phyloP scores from a whole-genome alignment of 2,113 vertebrate genomes.

The Chlorodrepanis virens region DNA sequence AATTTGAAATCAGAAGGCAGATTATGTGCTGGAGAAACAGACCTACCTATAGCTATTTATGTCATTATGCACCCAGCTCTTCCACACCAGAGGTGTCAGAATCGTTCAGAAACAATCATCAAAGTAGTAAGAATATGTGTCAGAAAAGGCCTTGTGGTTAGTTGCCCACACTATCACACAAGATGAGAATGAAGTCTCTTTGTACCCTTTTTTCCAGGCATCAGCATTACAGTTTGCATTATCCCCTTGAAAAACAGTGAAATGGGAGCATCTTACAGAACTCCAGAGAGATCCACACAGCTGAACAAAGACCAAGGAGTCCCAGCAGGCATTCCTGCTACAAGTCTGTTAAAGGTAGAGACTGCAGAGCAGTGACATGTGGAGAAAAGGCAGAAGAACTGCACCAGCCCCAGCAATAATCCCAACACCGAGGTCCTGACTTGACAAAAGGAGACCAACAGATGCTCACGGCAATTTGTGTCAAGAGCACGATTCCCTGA shows the following conservation, averaged over 20 bases:
- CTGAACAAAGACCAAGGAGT: background rate
- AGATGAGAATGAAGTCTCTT: background rate
- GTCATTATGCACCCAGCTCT: background rate
- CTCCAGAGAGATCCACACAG: background rate
- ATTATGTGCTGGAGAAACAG: background rate
- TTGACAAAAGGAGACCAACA: background rate
- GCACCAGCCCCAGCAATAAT: background rate
- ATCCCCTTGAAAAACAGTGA: background rate
- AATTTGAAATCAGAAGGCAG: background rate
- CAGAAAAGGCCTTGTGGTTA: background rate
- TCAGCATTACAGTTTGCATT: background rate
- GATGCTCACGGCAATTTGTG: accelerated
- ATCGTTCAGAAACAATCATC: background rate
- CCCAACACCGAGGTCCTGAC: background rate
- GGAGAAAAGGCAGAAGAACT: background rate
- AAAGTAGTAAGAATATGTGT: background rate
- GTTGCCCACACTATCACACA: background rate
- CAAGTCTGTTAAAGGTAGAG: background rate
- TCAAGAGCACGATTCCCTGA: background rate
- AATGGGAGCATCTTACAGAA: background rate
- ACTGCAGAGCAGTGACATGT: background rate
- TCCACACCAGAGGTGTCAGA: background rate
- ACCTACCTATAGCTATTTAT: background rate
- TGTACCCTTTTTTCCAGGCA: background rate
- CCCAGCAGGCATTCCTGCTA: background rate